A percentile compares a stretch with the other conserved stretches of the same genome.
phyloP scores from a whole-genome alignment of 2,888 invertebrate genomes.

The Clunio marinus region DNA sequence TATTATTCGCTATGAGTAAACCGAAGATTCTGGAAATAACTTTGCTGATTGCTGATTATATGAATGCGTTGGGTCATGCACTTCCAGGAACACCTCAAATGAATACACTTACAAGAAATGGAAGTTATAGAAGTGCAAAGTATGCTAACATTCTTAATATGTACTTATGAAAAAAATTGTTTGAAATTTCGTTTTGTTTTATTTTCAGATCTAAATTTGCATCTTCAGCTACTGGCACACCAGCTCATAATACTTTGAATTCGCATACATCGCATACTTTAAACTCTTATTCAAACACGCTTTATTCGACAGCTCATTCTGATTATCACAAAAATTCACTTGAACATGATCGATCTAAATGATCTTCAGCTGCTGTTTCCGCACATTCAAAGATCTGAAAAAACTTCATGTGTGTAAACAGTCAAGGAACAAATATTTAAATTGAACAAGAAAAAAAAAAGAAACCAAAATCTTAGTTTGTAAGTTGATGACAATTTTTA shows the following conservation, averaged over 20 bases:
- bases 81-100: slow-evolving; percentile 73
- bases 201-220: slow-evolving; percentile 42
- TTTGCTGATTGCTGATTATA: slow-evolving; percentile 86
- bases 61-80: slow-evolving; percentile 77
- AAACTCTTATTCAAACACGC: slow-evolving; percentile 51
- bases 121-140: slow-evolving; percentile 61
- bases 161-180: neutral
- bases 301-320: slow-evolving; percentile 45
- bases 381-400: neutral
- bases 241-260: slow-evolving; percentile 58
- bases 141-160: slow-evolving; percentile 42
- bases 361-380: slow-evolving; percentile 1
- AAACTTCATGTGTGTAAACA: too few relatives aligned
- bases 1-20: slow-evolving; percentile 86
- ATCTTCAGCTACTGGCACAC: slow-evolving; percentile 51
- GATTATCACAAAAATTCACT: slow-evolving; percentile 33
- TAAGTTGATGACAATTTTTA: neutral
- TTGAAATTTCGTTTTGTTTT: slow-evolving; percentile 15
- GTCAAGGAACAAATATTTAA: neutral
- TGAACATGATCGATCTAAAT: slow-evolving; percentile 36
- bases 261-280: slow-evolving; percentile 55
- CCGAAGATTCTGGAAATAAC: slow-evolving; percentile 86
- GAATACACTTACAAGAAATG: slow-evolving; percentile 70
- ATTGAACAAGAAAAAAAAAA: neutral
- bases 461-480: slow-evolving; percentile 19